These are phyloP conservation scores for Tetranychus piercei DNA, from an alignment of 2,888 invertebrate species.

Conservation along the genomic window DNA sequence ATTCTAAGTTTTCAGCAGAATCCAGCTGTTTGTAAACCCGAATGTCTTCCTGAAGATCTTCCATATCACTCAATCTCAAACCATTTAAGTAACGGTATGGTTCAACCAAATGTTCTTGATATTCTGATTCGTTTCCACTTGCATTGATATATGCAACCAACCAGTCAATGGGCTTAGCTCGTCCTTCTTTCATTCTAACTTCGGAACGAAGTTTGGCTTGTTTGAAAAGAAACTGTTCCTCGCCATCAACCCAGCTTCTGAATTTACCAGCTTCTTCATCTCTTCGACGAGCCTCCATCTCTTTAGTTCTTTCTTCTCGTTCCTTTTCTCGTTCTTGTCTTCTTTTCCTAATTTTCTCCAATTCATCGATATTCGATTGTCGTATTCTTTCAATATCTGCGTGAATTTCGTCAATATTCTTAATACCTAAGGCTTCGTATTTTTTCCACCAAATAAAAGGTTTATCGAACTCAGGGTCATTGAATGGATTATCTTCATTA, in stretches of 20 bases:
- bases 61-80: constrained; percentile 66
- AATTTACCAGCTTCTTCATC: constrained; percentile 75
- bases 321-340: constrained; percentile 44
- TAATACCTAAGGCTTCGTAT: constrained; percentile 73
- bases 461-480: constrained; percentile 34
- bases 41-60: constrained; percentile 88
- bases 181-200: constrained; percentile 84
- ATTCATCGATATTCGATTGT: constrained; percentile 62
- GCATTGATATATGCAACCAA: constrained; percentile 86
- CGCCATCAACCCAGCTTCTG: constrained; percentile 83
- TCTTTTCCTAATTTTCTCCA: constrained; percentile 84
- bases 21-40: constrained; percentile 82
- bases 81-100: constrained; percentile 88
- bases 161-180: constrained; percentile 94
- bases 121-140: constrained; percentile 12
- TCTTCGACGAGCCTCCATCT: constrained; percentile 62
- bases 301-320: constrained; percentile 41
- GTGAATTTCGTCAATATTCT: constrained; percentile 54
- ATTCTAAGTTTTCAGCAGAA: constrained; percentile 63
- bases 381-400: constrained; percentile 73
- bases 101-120: constrained; percentile 70
- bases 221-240: constrained; percentile 90
- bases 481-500: too few relatives aligned
- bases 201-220: constrained; percentile 82
- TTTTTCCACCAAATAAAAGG: constrained; percentile 96